These are phyloP conservation scores for Piprites chloris DNA, from an alignment of 2,113 vertebrate species.

Conservation along the genomic window DNA sequence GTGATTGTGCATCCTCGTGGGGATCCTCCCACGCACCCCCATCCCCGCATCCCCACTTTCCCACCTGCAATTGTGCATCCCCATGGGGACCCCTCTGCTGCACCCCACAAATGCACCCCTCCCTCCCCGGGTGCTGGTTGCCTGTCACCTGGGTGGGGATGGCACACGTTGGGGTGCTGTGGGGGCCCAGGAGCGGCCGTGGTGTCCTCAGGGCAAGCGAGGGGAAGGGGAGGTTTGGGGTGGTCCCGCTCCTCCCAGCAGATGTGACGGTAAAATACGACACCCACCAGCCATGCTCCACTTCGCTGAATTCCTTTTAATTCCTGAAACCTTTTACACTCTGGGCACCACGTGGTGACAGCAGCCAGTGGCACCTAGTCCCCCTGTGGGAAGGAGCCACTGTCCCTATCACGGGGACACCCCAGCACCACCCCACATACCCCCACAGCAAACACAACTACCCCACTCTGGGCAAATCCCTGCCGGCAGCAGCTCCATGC, in stretches of 20 bases:
- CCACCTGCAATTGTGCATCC: not conserved
- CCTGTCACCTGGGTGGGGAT: rapidly evolving
- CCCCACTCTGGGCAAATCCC: not conserved
- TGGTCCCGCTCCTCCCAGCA: rapidly evolving
- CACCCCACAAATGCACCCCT: not conserved
- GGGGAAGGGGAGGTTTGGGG: not conserved
- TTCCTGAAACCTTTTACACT: not conserved
- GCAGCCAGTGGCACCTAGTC: not conserved
- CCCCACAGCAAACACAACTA: not conserved
- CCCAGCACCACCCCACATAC: not conserved
- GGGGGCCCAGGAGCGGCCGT: not conserved
- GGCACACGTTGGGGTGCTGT: rapidly evolving
- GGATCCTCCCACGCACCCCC: not conserved
- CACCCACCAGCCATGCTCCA: rapidly evolving
- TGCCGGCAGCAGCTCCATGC: not conserved
- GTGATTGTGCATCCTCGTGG: not conserved
- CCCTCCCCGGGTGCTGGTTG: not conserved
- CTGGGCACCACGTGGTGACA: not conserved
- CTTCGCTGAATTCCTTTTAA: slow-evolving; percentile 7
- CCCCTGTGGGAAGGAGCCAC: not conserved
- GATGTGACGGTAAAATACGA: not conserved
- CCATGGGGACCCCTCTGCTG: not conserved
- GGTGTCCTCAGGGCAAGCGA: not conserved
- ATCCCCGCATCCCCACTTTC: not conserved
- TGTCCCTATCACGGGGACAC: rapidly evolving